phyloP scores from a whole-genome alignment of 1,140 invertebrate species.

The Apocrypta bakeri region DNA sequence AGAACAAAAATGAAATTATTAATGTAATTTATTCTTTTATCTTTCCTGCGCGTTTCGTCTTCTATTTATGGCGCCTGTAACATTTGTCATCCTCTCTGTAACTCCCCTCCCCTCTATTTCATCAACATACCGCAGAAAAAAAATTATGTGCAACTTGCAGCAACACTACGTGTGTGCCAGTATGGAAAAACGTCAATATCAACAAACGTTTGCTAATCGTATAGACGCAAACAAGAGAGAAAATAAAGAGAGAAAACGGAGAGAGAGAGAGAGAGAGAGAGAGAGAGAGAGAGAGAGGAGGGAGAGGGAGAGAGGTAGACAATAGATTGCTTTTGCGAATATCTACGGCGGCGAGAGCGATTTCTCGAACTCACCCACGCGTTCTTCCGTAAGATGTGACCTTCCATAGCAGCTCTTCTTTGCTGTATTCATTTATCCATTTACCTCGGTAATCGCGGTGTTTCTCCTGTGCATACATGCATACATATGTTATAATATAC shows the following conservation, averaged over 20 bases:
- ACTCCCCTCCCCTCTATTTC: neutral
- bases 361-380: slow-evolving; percentile 20
- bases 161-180: neutral
- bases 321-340: slow-evolving; percentile 30
- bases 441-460: neutral
- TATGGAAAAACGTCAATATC: neutral
- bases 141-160: neutral
- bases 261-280: neutral
- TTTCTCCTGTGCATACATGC: neutral
- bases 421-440: neutral
- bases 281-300: neutral
- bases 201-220: neutral
- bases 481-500: neutral
- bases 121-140: neutral
- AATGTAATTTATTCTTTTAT: slow-evolving; percentile 27
- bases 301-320: neutral
- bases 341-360: neutral
- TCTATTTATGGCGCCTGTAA: neutral
- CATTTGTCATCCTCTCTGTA: neutral
- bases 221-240: neutral
- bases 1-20: neutral
- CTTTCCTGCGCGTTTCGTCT: too few species aligned
- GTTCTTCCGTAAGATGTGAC: slow-evolving; percentile 30
- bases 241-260: neutral
- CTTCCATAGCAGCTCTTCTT: slow-evolving; percentile 3